Base-by-base conservation (phyloP, 2,888 invertebrate species). In the Sphinx pinastri region DNA sequence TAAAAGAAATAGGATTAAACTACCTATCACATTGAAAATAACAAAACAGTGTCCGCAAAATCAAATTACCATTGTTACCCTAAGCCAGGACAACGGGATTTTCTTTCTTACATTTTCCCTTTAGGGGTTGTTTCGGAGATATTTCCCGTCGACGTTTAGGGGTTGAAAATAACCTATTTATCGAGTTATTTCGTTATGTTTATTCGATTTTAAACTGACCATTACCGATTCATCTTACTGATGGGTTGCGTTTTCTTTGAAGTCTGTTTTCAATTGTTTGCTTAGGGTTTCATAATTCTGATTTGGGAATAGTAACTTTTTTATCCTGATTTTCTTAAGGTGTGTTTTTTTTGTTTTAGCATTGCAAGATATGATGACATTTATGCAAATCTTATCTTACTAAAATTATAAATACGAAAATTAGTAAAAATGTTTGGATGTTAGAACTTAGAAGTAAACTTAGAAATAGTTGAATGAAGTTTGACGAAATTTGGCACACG, bases 111-210 rank as follows among this genome's bases (percentile, higher is more conserved):
- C 68, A 68, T 59, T 68, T 68, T 60, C 68, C 68, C 2, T 68
- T 51, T 60, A 68, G 68, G 68, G 68, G 68, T 58, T 52, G 68
- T 31, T 68, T 68, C n/a, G 49, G 60, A 63, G 68, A 68, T 68
- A 60, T 68, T 51, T 52, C 51, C 68, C 59, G 68, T 51, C 52
- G 14, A 68, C 68, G 52, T 68, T 68, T 49, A 47, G 68, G 68
- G 68, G 68, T 68, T 52, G 59, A 68, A 68, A 59, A 68, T 60
- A 68, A 59, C 59, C 68, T 55, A 51, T 68, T 68, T 60, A 60
- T 60, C 59, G 63, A 63, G 49, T 63, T 63, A 63, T 63, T 63
- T 63, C 49, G 60, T 63, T 63, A 49, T 49, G 49, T 63, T 63
- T 63, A 63, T 63, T 49, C 19, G 63, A 63, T 63, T 63, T 63